Base-by-base conservation (phyloP, 2,888 invertebrate species). In the Agrochola lychnidis region DNA sequence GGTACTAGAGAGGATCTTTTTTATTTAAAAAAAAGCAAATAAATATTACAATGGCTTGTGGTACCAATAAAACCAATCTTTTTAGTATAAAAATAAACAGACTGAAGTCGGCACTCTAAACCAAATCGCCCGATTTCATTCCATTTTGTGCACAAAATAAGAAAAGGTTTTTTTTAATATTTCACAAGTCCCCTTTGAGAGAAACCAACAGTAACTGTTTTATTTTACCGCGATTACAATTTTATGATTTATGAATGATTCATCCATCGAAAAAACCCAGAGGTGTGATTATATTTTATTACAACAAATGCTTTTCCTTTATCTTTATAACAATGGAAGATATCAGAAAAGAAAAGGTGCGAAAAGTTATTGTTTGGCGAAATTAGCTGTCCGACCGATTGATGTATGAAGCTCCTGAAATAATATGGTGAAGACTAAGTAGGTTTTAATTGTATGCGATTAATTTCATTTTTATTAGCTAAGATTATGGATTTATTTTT, bases 331-430 rank as follows among this genome's bases (percentile, higher is more conserved):
- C 87, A 91, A 92, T 89, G 89, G 85, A 86, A 89, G 83, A 82
- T 87, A 87, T 81, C 86, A 84, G 86, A 88, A 85, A 73, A 19
- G 86, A 88, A 88, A 92, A 92, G 91, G 92, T 92, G 90, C 83
- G 89, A 91, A 86, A 93, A 93, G 91, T 94, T 94, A 93, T 94
- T 94, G 94, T 94, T 93, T 93, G 94, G 90, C 90, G 87, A 93
- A 94, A 94, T 95, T 94, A 94, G 92, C 92, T 94, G 94, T 94
- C 94, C 66, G 79, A 83, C 79, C 87, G 93, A 93, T 94, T 94
- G 94, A 95, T 94, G 92, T 93, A 95, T 94, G 91, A 84, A 89
- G 87, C 78, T 78, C 78, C 76, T 82, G 87, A 89, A 92, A 92
- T 91, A 90, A 88, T 83, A 84, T 81, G 85, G 83, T 71, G 79